Evolutionary conservation across 2,888 invertebrate species (phyloP), one percentile per base, ranked within the genome.

Genomic region (Diploptera punctata): DNA sequence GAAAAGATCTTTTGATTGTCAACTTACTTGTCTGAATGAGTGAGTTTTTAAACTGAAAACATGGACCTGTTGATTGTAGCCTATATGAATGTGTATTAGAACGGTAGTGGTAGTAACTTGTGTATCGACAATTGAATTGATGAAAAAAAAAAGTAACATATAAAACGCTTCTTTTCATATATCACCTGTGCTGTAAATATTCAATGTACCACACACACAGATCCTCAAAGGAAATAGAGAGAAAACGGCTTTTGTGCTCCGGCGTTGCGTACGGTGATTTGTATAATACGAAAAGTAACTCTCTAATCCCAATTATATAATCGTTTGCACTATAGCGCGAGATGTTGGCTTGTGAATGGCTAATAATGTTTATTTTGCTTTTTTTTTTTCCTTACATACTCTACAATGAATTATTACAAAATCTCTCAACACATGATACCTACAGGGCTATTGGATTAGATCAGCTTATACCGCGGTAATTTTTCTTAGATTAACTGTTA

Each of bases 1-100:
- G 57, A 57, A 57, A 57, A 31, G 57, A 57, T 29, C 57, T 57
- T 57, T 57, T 57, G 57, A 57, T 57, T 57, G 57, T 57, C 57
- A 57, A 29, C 29, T 57, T n/a, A 13, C 31, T 57, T 52, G 24
- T 57, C 13, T 57, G 26, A 24, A 9, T 52, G 21, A 18, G 52
- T 44, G 44, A 13, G 52, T 52, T 57, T 57, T 31, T 29, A 31
- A 57, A 57, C 57, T 1, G 57, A 57, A 57, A 57, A 29, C 57
- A 57, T 57, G 57, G 29, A 57, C 29, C 5, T 10, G 1, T 13
- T 10, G 52, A 21, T 52, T 52, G 52, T 52, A 24, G 24, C 38
- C 9, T 52, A 13, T 52, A 24, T 52, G 10, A 24, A 21, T 52
- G 21, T 52, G 52, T 52, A 52, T 52, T 52, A 52, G 52, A 18